Conservation (phyloP, 2,888 invertebrate species). For the Drosophila trichaetosa region DNA sequence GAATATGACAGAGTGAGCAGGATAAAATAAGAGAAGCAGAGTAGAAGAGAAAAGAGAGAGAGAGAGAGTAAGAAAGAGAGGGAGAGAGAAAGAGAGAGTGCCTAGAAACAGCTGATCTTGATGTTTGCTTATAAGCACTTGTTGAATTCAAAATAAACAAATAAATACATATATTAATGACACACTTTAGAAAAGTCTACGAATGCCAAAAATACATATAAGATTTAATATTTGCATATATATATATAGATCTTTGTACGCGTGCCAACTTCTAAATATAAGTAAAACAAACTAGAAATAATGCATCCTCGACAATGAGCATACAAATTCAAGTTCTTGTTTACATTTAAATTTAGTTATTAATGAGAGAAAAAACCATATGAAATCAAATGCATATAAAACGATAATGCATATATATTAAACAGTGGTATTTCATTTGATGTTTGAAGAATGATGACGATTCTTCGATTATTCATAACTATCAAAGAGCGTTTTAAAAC, state of each 20-base stretch:
- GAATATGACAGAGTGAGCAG: neutral
- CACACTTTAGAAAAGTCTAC: constrained; percentile 40
- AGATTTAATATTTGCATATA: constrained; percentile 25
- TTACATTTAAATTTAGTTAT: constrained; percentile 15
- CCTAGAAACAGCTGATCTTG: constrained; percentile 41
- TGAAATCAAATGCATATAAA: neutral
- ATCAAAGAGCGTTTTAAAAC: neutral
- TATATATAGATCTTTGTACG: constrained; percentile 37
- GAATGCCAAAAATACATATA: constrained; percentile 5
- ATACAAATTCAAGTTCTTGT: constrained; percentile 24
- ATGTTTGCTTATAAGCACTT: constrained; percentile 55
- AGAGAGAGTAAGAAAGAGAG: neutral
- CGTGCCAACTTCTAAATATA: constrained; percentile 64
- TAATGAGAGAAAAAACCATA: neutral
- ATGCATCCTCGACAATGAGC: constrained; percentile 12
- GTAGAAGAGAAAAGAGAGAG: constrained; percentile 10
- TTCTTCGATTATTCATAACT: neutral
- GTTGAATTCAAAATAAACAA: constrained; percentile 30
- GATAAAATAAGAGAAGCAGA: neutral
- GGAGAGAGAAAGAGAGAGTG: neutral
- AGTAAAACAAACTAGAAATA: constrained; percentile 22
- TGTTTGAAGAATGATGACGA: neutral
- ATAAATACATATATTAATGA: constrained; percentile 31
- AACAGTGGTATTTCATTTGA: neutral
- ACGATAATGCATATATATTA: neutral